phyloP scores from a whole-genome alignment of 2,888 invertebrate genomes.

The Congeria kusceri region DNA sequence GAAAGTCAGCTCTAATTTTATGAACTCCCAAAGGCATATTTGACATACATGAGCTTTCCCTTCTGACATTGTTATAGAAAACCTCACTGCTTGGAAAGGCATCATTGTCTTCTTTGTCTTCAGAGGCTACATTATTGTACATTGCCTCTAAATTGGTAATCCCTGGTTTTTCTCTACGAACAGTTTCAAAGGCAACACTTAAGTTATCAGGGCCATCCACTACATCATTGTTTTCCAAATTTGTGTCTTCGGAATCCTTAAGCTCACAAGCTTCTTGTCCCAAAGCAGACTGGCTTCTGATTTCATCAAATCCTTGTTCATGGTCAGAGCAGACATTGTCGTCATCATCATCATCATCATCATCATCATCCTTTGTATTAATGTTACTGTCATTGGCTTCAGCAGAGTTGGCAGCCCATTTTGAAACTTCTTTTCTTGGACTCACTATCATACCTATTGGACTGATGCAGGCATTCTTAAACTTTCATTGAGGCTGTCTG shows the following conservation, averaged over 20 bases:
- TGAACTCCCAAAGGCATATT: not conserved
- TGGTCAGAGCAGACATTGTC: conserved; percentile 11
- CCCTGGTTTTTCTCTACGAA: not conserved
- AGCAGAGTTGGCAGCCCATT: not conserved
- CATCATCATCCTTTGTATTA: conserved; percentile 1
- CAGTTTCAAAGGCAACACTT: not conserved
- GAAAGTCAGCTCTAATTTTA: not conserved
- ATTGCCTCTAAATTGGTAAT: not conserved
- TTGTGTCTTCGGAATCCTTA: not conserved
- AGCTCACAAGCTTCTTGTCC: conserved; percentile 10
- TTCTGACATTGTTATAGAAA: conserved; percentile 46
- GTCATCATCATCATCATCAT: too few relatives aligned
- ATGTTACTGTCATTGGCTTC: not conserved
- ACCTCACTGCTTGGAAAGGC: conserved; percentile 41
- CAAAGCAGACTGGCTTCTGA: conserved; percentile 11
- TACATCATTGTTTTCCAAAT: conserved; percentile 15
- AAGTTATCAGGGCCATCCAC: conserved; percentile 35
- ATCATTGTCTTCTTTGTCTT: conserved; percentile 12
- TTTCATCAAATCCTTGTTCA: conserved; percentile 17
- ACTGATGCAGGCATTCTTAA: conserved; percentile 33
- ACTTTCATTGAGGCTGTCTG: conserved; percentile 2
- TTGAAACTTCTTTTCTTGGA: conserved; percentile 28
- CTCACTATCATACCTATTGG: conserved; percentile 47
- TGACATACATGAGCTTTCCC: conserved; percentile 21
- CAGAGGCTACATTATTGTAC: not conserved